Conservation (phyloP, 1,140 invertebrate species). For the Halesus radiatus region DNA sequence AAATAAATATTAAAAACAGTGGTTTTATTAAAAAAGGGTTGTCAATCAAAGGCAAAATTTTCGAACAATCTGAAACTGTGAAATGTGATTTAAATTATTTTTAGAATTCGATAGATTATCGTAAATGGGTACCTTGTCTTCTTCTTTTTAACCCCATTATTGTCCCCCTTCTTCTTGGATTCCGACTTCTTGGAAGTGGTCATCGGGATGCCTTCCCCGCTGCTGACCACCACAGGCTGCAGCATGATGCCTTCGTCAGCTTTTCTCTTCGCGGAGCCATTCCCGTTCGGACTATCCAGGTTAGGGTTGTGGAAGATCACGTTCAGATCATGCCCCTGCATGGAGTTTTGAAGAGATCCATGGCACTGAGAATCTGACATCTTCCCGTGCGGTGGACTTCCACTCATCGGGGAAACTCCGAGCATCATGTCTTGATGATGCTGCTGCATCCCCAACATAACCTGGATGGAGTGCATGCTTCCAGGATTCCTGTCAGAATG, state of each 20-base stretch:
- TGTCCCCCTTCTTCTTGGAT: constrained; percentile 88
- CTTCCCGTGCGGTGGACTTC: constrained; percentile 61
- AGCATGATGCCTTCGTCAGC: constrained; percentile 70
- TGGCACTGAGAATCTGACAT: constrained; percentile 63
- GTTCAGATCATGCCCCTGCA: constrained; percentile 64
- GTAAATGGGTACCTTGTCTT: constrained; percentile 83
- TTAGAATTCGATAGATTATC: neutral
- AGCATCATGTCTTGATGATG: constrained; percentile 68
- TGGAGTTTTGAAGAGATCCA: constrained; percentile 59
- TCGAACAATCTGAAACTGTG: no score
- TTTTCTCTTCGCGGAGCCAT: constrained; percentile 64
- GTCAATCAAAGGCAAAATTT: no score
- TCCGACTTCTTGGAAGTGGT: constrained; percentile 75
- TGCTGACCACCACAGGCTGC: constrained; percentile 64
- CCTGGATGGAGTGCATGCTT: constrained; percentile 77
- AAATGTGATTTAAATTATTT: no score
- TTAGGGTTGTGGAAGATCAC: constrained; percentile 71
- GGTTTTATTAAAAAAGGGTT: no score
- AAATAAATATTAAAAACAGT: no score
- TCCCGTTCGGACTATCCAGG: constrained; percentile 66
- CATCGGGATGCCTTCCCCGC: constrained; percentile 59
- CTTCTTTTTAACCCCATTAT: constrained; percentile 92
- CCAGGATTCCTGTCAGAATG: constrained; percentile 63
- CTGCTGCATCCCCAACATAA: constrained; percentile 79
- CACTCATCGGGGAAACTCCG: constrained; percentile 61